These are phyloP conservation scores for Silurus glanis DNA, from an alignment of 2,113 vertebrate genomes.

Conservation along the genomic window DNA sequence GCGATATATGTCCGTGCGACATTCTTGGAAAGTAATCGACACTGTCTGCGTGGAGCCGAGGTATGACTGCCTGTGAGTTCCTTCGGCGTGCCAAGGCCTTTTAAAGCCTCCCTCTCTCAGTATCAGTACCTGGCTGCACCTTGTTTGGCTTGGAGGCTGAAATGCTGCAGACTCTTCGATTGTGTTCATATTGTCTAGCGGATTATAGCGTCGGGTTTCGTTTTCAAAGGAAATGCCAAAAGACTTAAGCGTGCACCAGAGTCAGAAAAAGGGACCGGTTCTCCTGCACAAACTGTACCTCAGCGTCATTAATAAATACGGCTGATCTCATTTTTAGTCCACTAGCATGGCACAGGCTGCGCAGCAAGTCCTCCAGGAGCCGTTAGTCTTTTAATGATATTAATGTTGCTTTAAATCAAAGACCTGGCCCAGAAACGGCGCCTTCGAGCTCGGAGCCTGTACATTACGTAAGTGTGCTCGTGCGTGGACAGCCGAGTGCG, in stretches of 20 bases:
- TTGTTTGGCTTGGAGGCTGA: slow-evolving; percentile 41
- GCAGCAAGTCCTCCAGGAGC: slow-evolving; percentile 56
- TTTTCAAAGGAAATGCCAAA: slow-evolving; percentile 55
- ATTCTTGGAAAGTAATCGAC: slow-evolving; percentile 32
- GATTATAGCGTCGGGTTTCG: slow-evolving; percentile 52
- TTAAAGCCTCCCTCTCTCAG: slow-evolving; percentile 17
- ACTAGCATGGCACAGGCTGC: slow-evolving; percentile 54
- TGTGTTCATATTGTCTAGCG: slow-evolving; percentile 49
- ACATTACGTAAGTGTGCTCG: slow-evolving; percentile 32
- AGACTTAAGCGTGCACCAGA: slow-evolving; percentile 55
- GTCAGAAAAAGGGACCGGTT: slow-evolving; percentile 47
- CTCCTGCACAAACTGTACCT: slow-evolving; percentile 27
- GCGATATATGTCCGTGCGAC: not conserved
- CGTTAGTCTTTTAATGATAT: slow-evolving; percentile 62
- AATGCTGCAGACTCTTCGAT: slow-evolving; percentile 34
- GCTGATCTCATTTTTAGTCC: slow-evolving; percentile 54
- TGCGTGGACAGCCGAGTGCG: not conserved
- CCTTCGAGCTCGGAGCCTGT: not conserved
- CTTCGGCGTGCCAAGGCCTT: slow-evolving; percentile 14
- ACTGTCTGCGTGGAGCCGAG: slow-evolving; percentile 15
- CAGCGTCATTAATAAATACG: slow-evolving; percentile 44
- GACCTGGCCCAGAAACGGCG: not conserved
- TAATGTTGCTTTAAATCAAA: slow-evolving; percentile 50
- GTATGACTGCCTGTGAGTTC: slow-evolving; percentile 15
- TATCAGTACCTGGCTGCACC: slow-evolving; percentile 41